Evolutionary conservation across 1,140 invertebrate genomes (phyloP), one percentile per base, ranked within the genome.

Genomic region (Lysiphlebus fabarum): DNA sequence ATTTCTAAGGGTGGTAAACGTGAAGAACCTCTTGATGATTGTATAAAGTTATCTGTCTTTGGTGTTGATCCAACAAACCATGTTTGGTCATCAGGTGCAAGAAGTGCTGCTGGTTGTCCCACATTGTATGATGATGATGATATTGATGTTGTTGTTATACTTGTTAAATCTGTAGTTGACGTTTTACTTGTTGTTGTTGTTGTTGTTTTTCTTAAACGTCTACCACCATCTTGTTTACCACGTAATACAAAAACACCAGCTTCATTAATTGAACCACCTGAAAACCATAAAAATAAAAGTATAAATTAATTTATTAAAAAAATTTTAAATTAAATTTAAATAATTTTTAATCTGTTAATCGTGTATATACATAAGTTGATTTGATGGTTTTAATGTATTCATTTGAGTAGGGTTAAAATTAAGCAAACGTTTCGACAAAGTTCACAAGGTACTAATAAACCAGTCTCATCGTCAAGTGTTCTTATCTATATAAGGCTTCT

Each of bases 251-350:
- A 78, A 61, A 77, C 70, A 11, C 74, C 71, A 34, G 76, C 74
- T 61, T 78, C 76, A 68, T 78, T 78, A 64, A 73, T 72, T 42
- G 72, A 73, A 40, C 59, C 60, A 53, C 73, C 77, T 78, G 69
- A 45, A 75, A 73, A n/a, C n/a, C n/a, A n/a, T n/a, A n/a, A n/a
- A n/a, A n/a, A n/a, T n/a, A n/a, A n/a, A n/a, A n/a, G n/a, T n/a
- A n/a, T n/a, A n/a, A n/a, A 64, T 53, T 38, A 57, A 65, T 49
- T 51, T 44, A 57, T 67, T 65, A 51, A 7, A 40, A 36, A 9
- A 53, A 7, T 33, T 48, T 41, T 53, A 26, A 26, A n/a, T n/a
- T n/a, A n/a, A 26, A 26, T 26, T 26, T 26, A 26, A 26, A 26
- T 26, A 26, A 26, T 26, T 1, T 26, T 2, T 26, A 26, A 26